Evolutionary conservation across 2,797 vertebrate species (phyloP).

Genomic region (Intellagama lesueurii): DNA sequence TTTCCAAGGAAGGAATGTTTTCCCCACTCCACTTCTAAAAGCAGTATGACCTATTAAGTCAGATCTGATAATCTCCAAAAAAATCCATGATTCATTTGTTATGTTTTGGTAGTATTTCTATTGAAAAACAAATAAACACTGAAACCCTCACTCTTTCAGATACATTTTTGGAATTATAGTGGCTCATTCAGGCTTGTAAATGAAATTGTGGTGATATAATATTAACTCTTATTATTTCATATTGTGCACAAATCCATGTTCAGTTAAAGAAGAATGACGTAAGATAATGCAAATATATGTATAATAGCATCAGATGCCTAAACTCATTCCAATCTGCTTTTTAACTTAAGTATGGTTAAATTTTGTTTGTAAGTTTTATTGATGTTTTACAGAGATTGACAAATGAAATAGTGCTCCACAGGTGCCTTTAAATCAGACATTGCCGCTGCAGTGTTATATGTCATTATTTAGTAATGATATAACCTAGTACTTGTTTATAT

Average conservation of each 20-base stretch:
- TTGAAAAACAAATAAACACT: neutral
- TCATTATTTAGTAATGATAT: neutral
- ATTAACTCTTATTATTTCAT: neutral
- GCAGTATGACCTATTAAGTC: neutral
- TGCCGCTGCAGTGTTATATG: too few species aligned
- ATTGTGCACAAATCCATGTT: neutral
- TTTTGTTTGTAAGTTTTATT: neutral
- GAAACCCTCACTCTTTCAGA: neutral
- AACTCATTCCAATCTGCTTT: neutral
- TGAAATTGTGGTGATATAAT: neutral
- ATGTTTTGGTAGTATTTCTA: neutral
- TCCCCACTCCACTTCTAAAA: neutral
- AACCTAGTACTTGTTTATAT: neutral
- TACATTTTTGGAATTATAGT: neutral
- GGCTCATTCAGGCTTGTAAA: neutral
- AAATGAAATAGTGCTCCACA: neutral
- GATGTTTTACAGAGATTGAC: neutral
- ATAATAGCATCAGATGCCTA: neutral
- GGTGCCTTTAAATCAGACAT: neutral
- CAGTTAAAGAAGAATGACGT: conserved; percentile 8
- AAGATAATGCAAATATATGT: neutral
- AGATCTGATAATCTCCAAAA: neutral
- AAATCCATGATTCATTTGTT: conserved; percentile 6
- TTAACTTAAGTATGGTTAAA: neutral
- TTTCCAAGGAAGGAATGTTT: neutral